phyloP scores from a whole-genome alignment of 2,888 invertebrate species.

The Mesorhabditis spiculigera region DNA sequence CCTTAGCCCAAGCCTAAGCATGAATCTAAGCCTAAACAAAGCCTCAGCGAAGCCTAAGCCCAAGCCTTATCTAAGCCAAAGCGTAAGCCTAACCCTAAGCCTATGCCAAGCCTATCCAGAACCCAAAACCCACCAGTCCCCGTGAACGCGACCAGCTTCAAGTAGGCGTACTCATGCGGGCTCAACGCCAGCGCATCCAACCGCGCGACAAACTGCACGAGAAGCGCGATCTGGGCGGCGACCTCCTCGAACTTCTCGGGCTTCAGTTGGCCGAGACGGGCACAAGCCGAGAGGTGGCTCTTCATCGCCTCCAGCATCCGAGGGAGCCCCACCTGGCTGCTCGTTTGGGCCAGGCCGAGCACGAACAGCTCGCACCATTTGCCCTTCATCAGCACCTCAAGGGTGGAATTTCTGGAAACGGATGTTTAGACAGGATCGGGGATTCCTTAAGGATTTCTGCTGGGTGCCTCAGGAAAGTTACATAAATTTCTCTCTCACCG shows the following conservation, averaged over 20 bases:
- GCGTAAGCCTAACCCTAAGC: too few relatives aligned
- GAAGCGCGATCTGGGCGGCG: constrained; percentile 24
- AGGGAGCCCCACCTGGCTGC: constrained; percentile 67
- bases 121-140: constrained; percentile 32
- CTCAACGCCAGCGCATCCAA: constrained; percentile 37
- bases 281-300: constrained; percentile 75
- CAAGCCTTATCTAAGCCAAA: too few relatives aligned
- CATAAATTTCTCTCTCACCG: too few relatives aligned
- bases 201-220: constrained; percentile 24
- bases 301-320: constrained; percentile 77
- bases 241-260: constrained; percentile 49
- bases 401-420: constrained; percentile 69
- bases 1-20: too few relatives aligned
- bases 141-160: constrained; percentile 56
- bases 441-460: constrained; percentile 57
- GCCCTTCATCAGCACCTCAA: constrained; percentile 77
- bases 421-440: constrained; percentile 70
- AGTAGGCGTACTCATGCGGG: constrained; percentile 51
- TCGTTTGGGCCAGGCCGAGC: constrained; percentile 82
- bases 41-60: too few relatives aligned
- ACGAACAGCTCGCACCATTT: constrained; percentile 90
- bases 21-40: too few relatives aligned
- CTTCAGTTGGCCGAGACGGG: constrained; percentile 65
- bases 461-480: too few relatives aligned
- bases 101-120: too few relatives aligned